Conservation (phyloP, 2,113 vertebrate genomes). For the Alaudala cheleensis region DNA sequence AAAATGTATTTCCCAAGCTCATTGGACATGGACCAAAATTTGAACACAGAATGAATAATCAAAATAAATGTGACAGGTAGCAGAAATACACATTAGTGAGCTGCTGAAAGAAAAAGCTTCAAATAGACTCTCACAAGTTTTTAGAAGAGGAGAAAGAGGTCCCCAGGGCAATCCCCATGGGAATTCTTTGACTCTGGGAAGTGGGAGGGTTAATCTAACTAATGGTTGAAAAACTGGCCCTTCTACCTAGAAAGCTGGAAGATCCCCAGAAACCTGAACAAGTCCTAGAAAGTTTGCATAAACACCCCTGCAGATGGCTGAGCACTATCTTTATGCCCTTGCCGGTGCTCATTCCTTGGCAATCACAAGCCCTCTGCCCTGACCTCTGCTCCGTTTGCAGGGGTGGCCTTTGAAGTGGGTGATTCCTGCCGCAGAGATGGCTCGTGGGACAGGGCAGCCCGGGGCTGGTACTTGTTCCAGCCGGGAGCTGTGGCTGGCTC, state of each 20-base stretch:
- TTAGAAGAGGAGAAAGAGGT: neutral
- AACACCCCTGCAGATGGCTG: neutral
- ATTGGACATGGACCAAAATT: slow-evolving; percentile 2
- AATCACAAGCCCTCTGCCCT: neutral
- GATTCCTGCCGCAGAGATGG: neutral
- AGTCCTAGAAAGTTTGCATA: slow-evolving; percentile 1
- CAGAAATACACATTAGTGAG: neutral
- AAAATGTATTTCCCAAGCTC: neutral
- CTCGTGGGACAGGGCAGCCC: neutral
- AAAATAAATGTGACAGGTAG: neutral
- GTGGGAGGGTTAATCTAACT: neutral
- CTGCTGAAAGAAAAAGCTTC: slow-evolving; percentile 14
- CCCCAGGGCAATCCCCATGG: neutral
- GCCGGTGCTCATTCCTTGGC: neutral
- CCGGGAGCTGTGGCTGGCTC: neutral
- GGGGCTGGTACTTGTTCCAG: neutral
- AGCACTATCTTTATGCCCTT: neutral
- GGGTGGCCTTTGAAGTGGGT: neutral
- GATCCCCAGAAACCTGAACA: slow-evolving; percentile 1
- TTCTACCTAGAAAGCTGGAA: slow-evolving; percentile 53
- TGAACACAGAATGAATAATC: neutral
- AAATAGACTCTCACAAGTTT: neutral
- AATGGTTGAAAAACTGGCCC: slow-evolving; percentile 40
- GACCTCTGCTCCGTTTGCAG: neutral
- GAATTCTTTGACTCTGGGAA: slow-evolving; percentile 14